phyloP scores from a whole-genome alignment of 2,797 vertebrate genomes.

The Lophotriccus pileatus region DNA sequence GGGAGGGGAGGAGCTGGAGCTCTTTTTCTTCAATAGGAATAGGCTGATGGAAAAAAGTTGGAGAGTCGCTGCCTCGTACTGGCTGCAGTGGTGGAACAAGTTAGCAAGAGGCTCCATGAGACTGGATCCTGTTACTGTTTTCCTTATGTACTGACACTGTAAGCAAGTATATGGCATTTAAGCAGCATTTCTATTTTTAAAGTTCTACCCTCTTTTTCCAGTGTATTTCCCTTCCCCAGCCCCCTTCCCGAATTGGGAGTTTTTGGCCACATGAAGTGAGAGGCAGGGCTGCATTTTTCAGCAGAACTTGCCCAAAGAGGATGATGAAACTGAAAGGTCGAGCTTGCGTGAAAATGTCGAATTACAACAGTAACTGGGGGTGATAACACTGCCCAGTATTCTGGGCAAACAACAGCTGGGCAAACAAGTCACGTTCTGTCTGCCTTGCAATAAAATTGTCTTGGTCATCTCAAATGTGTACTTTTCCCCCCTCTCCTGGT shows the following conservation, averaged over 20 bases:
- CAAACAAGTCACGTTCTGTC: slow-evolving; percentile 51
- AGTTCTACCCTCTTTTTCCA: slow-evolving; percentile 25
- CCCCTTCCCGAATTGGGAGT: background rate
- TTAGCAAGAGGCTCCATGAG: slow-evolving; percentile 53
- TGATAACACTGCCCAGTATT: slow-evolving; percentile 10
- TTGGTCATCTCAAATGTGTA: slow-evolving; percentile 1
- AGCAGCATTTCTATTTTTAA: slow-evolving; percentile 43
- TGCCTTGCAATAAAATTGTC: slow-evolving; percentile 38
- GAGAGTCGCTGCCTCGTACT: slow-evolving; percentile 1
- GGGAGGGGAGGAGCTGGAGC: slow-evolving; percentile 10
- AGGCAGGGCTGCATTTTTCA: background rate
- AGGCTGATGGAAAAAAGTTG: slow-evolving; percentile 50
- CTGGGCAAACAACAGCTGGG: slow-evolving; percentile 58
- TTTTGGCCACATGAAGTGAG: background rate
- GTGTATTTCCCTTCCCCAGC: background rate
- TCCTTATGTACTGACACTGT: slow-evolving; percentile 21
- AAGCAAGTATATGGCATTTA: slow-evolving; percentile 38
- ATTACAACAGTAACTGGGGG: background rate
- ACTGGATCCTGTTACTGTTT: slow-evolving; percentile 57
- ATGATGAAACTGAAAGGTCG: slow-evolving; percentile 13
- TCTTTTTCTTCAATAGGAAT: slow-evolving; percentile 12
- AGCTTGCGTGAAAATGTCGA: background rate
- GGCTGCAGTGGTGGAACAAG: slow-evolving; percentile 53
- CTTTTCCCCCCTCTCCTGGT: background rate
- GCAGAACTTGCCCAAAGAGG: background rate